A percentile compares a stretch with the other conserved stretches of the same genome.
Evolutionary conservation across 2,797 vertebrate genomes (phyloP).

Genomic region (Pitangus sulphuratus): DNA sequence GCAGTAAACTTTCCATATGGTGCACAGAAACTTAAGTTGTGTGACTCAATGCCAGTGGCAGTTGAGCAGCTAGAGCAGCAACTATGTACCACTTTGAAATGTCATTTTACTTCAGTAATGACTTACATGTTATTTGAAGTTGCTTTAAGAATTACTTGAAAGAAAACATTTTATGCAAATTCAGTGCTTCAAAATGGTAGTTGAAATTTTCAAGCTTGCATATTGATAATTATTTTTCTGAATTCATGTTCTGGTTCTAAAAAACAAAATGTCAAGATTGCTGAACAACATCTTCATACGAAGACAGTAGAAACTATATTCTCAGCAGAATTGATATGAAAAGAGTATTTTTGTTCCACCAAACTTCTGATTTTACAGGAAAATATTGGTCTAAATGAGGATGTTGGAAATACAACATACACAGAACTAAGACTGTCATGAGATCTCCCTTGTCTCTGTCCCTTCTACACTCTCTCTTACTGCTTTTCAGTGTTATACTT

Average conservation of each 20-base stretch:
- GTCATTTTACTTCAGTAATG: background rate
- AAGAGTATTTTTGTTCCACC: background rate
- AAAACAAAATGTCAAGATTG: background rate
- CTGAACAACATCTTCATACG: background rate
- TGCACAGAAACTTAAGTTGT: background rate
- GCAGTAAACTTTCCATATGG: background rate
- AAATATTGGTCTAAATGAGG: background rate
- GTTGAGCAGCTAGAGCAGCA: background rate
- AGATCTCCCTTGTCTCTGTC: background rate
- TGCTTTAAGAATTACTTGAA: background rate
- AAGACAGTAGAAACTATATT: background rate
- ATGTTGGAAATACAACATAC: background rate
- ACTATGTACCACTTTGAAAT: background rate
- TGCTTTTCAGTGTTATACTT: background rate
- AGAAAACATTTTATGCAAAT: background rate
- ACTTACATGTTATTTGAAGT: background rate
- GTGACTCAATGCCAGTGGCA: background rate
- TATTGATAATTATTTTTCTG: background rate
- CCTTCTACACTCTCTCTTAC: fast-evolving
- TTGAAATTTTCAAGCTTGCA: background rate
- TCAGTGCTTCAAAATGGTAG: fast-evolving
- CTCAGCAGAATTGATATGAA: background rate
- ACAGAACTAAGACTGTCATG: background rate
- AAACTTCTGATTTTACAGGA: background rate
- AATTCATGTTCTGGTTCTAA: background rate